phyloP scores from a whole-genome alignment of 1,140 invertebrate genomes.

The Drosophila mojavensis region DNA sequence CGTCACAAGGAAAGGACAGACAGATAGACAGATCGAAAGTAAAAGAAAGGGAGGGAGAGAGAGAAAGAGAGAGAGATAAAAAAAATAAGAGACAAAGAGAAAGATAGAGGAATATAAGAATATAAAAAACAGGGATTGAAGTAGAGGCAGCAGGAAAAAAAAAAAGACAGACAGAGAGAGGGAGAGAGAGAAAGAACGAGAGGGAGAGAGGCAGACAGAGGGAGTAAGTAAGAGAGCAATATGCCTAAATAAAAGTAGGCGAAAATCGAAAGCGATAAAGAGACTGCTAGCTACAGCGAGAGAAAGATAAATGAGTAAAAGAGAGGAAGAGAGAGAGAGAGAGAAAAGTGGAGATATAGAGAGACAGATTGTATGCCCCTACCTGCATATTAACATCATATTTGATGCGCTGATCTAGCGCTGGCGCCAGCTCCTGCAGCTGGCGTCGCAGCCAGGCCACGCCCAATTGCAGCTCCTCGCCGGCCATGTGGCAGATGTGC shows the following conservation, averaged over 20 bases:
- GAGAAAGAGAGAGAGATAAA: background rate
- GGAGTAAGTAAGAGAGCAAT: background rate
- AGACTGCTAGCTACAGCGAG: background rate
- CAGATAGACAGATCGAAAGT: background rate
- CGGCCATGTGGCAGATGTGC: constrained; percentile 54
- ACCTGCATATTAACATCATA: constrained; percentile 74
- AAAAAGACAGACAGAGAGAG: background rate
- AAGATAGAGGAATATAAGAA: too few species aligned
- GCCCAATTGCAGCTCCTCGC: constrained; percentile 30
- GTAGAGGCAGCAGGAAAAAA: too few species aligned
- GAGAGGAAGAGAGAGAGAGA: too few species aligned
- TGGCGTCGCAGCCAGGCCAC: constrained; percentile 56
- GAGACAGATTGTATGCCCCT: background rate
- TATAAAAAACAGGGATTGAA: too few species aligned
- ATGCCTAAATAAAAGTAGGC: too few species aligned
- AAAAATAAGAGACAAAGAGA: too few species aligned
- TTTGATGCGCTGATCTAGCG: constrained; percentile 51
- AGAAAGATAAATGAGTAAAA: background rate
- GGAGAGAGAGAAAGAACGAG: background rate
- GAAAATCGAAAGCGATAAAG: too few species aligned
- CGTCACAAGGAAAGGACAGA: too few species aligned
- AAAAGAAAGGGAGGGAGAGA: background rate
- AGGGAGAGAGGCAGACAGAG: background rate
- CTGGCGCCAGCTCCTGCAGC: constrained; percentile 38
- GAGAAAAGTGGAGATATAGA: background rate